Evolutionary conservation across 2,113 vertebrate species (phyloP).

Genomic region (Alosa alosa): DNA sequence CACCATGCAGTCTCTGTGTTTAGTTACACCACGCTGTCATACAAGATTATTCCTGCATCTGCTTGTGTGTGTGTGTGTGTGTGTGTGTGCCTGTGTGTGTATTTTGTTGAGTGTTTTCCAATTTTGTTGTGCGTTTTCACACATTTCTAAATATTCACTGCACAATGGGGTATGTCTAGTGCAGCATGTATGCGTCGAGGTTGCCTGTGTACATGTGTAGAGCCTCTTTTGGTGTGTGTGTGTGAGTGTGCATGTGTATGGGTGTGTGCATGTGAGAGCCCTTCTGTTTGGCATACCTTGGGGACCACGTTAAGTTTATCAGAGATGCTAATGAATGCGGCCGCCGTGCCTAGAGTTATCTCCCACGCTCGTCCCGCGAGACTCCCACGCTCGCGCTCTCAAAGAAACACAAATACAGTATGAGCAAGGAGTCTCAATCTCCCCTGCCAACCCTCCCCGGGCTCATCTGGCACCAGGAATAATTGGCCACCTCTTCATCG

Average conservation of each 20-base stretch:
- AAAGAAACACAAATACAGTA: slow-evolving; percentile 50
- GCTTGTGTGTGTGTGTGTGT: neutral
- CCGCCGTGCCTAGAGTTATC: slow-evolving; percentile 28
- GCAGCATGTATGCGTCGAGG: neutral
- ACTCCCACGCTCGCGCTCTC: slow-evolving; percentile 42
- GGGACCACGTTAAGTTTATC: slow-evolving; percentile 49
- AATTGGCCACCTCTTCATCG: slow-evolving; percentile 22
- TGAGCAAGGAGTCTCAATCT: slow-evolving; percentile 27
- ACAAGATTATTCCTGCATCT: neutral
- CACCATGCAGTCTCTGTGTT: neutral
- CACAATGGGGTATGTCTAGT: neutral
- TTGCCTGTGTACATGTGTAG: neutral
- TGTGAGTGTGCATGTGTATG: slow-evolving; percentile 31
- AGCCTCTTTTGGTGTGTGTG: neutral
- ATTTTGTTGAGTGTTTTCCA: neutral
- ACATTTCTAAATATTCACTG: neutral
- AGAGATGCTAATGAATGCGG: slow-evolving; percentile 47
- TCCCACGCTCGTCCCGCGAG: slow-evolving; percentile 44
- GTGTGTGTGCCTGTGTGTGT: neutral
- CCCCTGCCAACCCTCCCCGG: slow-evolving; percentile 33
- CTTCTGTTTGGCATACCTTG: slow-evolving; percentile 13
- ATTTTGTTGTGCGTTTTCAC: neutral
- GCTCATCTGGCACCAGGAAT: slow-evolving; percentile 47
- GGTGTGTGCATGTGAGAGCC: slow-evolving; percentile 23
- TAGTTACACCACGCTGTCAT: too few relatives aligned